phyloP scores from a whole-genome alignment of 2,797 vertebrate species.

The Sus cebifrons region DNA sequence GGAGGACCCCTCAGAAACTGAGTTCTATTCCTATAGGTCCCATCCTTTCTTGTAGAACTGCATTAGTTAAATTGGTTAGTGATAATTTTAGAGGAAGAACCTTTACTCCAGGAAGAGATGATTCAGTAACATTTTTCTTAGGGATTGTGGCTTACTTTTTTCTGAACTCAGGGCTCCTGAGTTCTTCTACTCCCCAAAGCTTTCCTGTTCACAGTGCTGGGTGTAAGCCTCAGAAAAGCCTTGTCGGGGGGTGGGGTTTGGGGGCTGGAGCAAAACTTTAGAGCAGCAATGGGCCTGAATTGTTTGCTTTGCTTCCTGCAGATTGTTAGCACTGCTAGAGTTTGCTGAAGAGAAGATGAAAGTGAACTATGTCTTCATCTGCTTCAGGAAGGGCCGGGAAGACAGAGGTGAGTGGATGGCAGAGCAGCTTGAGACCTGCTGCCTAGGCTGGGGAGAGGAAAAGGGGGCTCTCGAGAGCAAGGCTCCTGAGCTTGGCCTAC shows the following conservation, averaged over 20 bases:
- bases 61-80: background rate
- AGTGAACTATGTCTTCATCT: slow-evolving; percentile 97
- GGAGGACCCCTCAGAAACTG: background rate
- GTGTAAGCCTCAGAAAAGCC: background rate
- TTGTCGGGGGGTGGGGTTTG: background rate
- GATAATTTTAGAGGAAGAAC: slow-evolving; percentile 53
- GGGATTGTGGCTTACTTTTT: background rate
- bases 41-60: background rate
- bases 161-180: background rate
- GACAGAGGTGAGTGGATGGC: slow-evolving; percentile 94
- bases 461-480: background rate
- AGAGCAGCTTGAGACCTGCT: background rate
- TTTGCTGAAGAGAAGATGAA: slow-evolving; percentile 98
- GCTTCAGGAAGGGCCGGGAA: slow-evolving; percentile 97
- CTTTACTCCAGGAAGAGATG: slow-evolving; percentile 21
- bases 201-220: background rate
- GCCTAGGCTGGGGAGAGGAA: background rate
- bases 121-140: background rate
- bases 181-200: slow-evolving; percentile 16
- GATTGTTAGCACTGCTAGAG: slow-evolving; percentile 96
- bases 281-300: slow-evolving; percentile 15
- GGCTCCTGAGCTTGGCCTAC: background rate
- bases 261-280: background rate
- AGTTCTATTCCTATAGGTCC: background rate
- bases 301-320: slow-evolving; percentile 86